phyloP scores from a whole-genome alignment of 2,113 vertebrate genomes.

The Dromas ardeola region DNA sequence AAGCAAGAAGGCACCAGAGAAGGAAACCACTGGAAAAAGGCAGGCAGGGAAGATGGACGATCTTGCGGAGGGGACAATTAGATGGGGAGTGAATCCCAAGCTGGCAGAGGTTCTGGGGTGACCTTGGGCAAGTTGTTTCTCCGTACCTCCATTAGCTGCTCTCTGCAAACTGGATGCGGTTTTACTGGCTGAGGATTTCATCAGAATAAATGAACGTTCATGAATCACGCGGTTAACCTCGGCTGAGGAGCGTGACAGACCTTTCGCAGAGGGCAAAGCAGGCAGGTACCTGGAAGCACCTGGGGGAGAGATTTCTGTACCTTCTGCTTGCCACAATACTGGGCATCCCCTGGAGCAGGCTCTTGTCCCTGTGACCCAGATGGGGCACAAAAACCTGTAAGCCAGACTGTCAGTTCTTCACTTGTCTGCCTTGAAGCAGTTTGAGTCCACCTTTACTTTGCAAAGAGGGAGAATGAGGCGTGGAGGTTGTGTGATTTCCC shows the following conservation, averaged over 20 bases:
- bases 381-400: background rate
- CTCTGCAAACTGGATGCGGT: background rate
- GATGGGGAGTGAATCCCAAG: background rate
- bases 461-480: background rate
- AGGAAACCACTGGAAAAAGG: background rate
- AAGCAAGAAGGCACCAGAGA: background rate
- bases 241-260: background rate
- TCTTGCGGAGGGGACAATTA: background rate
- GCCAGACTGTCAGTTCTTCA: background rate
- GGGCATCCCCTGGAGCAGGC: background rate
- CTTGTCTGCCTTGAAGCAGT: rapidly evolving
- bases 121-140: background rate
- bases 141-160: background rate
- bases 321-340: background rate
- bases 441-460: background rate
- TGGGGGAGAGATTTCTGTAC: background rate
- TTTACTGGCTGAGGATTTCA: background rate
- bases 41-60: background rate
- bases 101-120: background rate
- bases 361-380: background rate
- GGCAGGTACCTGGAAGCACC: background rate
- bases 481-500: background rate
- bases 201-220: background rate
- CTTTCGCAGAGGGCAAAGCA: background rate
- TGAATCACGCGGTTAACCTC: rapidly evolving